Percentiles rank a stretch among this genome's conserved stretches.
phyloP scores from a whole-genome alignment of 2,888 invertebrate species.

The Melinopterus prodromus region DNA sequence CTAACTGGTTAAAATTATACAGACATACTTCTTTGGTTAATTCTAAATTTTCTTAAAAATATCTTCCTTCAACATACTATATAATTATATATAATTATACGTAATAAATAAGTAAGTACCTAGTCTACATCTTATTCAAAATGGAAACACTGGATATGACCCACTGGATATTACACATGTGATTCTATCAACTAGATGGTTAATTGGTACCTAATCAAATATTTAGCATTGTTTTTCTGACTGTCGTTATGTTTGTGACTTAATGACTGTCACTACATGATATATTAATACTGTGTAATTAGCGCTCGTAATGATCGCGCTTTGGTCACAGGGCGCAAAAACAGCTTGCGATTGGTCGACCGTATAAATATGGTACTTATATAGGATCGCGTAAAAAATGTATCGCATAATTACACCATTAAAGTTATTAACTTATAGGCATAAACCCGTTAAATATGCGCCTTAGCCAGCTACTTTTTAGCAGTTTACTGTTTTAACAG shows the following conservation, averaged over 20 bases:
- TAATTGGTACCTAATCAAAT: neutral
- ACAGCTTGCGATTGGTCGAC: neutral
- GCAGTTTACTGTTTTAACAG: neutral
- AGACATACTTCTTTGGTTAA: too few species aligned
- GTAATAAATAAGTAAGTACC: too few species aligned
- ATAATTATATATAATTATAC: too few species aligned
- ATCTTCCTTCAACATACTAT: too few species aligned
- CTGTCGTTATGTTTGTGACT: too few species aligned
- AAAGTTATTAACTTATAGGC: neutral
- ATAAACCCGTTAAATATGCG: conserved; percentile 4
- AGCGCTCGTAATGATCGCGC: neutral
- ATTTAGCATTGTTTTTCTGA: neutral
- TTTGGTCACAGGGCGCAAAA: neutral
- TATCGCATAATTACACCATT: neutral
- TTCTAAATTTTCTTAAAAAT: too few species aligned
- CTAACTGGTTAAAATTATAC: too few species aligned
- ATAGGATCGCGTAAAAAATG: neutral
- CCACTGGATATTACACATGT: too few species aligned
- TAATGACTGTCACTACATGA: neutral
- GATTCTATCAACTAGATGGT: neutral
- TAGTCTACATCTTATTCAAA: too few species aligned
- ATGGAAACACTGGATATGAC: too few species aligned
- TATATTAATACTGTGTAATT: neutral
- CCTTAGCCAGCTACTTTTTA: neutral
- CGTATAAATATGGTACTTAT: neutral